Percentiles rank a stretch among this genome's conserved stretches.
phyloP scores from a whole-genome alignment of 2,888 invertebrate genomes.

The Xestia sexstrigata region DNA sequence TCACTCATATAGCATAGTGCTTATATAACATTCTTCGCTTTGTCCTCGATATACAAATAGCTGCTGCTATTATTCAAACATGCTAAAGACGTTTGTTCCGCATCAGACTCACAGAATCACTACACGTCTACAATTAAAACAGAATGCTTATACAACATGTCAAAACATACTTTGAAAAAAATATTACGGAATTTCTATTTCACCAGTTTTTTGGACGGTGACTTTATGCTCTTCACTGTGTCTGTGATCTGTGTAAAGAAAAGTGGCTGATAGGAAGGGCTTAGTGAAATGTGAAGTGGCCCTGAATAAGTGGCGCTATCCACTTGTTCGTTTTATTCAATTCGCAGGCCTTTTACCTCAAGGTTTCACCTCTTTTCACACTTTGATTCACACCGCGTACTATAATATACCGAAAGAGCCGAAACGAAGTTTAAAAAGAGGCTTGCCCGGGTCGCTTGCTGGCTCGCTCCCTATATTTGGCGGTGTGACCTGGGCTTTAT shows the following conservation, averaged over 20 bases:
- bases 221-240: background rate
- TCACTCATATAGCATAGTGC: slow-evolving; percentile 3
- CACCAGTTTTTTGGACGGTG: background rate
- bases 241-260: background rate
- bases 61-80: slow-evolving; percentile 32
- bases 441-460: too few species aligned
- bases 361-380: too few species aligned
- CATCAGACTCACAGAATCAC: slow-evolving; percentile 22
- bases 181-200: slow-evolving; percentile 23
- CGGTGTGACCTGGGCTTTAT: background rate
- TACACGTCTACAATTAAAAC: slow-evolving; percentile 39
- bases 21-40: slow-evolving; percentile 23
- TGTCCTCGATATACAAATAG: slow-evolving; percentile 48
- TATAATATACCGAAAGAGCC: too few species aligned
- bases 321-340: background rate
- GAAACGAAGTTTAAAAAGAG: too few species aligned
- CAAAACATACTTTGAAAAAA: slow-evolving; percentile 43
- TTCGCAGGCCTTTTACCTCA: too few species aligned
- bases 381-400: too few species aligned
- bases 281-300: background rate
- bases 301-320: background rate
- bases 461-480: too few species aligned
- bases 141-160: slow-evolving; percentile 29
- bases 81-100: slow-evolving; percentile 37
- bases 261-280: background rate